Base-by-base conservation (phyloP, 1,140 invertebrate genomes). In the Psix sp. region DNA sequence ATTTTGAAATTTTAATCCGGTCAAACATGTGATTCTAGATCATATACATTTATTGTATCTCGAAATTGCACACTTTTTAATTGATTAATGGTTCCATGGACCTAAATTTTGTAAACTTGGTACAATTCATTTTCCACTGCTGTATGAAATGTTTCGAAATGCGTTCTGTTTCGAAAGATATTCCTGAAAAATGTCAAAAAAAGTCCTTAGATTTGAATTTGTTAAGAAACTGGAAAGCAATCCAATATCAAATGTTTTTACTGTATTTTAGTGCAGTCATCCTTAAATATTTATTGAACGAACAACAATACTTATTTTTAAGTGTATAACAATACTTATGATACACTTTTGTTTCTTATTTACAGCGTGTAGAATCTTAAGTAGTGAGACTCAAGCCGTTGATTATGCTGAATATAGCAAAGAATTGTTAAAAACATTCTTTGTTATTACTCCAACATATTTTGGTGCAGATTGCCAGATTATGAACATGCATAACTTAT, bases 161-260 rank as follows among this genome's bases (percentile, higher is more conserved):
- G n/a, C n/a, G n/a, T n/a, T 24, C n/a, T 15, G 9, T 48, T 24
- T 40, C 54, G 6, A 54, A 56, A 33, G 42, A 48, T 21, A 20
- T 71, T 14, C 56, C 49, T 0, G 9, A 21, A 15, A 40, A 72
- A 18, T 72, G 62, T 15, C 33, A 65, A 35, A 21, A 49, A 24
- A 72, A 65, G 24, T 38, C 21, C 1, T 17, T 70, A 43, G 16
- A 72, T 63, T 36, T 72, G n/a, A 56, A 56, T 43, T 38, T 49
- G 38, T 35, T 72, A 39, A 6, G 0, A 1, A 39, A 63, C 17
- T 72, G 59, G 57, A 72, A 72, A 63, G 67, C 67, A 1, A 63
- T 43, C 1, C 67, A 72, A 36, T 39, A 10, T 39, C 7, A 51
- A 31, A 13, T 76, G 54, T 77, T 74, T 63, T 65, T 77, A 26